phyloP scores from a whole-genome alignment of 2,797 vertebrate genomes.

The Orestias chungarensis region DNA sequence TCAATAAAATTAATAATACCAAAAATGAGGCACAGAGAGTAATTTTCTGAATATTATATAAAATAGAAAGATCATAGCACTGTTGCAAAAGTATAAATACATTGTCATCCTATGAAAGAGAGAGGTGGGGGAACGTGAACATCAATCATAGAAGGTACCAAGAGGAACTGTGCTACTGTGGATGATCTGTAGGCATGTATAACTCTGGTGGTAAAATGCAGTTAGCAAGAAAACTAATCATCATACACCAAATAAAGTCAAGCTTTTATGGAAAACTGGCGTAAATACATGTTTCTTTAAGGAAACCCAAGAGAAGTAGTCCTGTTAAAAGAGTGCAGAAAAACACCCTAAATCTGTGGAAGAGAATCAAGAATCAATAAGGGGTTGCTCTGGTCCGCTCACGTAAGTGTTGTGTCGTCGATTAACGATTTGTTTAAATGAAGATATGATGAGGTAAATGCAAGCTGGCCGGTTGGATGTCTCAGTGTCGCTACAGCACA shows the following conservation, averaged over 20 bases:
- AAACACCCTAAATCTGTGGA: not conserved
- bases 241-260: not conserved
- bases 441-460: too few species aligned
- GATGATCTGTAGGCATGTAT: not conserved
- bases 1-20: too few species aligned
- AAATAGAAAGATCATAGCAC: not conserved
- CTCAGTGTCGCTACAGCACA: too few species aligned
- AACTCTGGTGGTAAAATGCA: not conserved
- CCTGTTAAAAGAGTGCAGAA: not conserved
- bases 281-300: not conserved
- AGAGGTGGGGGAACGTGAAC: too few species aligned
- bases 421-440: too few species aligned
- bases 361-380: too few species aligned
- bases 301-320: not conserved
- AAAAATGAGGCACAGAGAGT: too few species aligned
- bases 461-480: too few species aligned
- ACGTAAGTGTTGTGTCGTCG: too few species aligned
- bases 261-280: not conserved
- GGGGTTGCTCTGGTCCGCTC: not conserved
- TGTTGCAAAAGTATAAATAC: not conserved
- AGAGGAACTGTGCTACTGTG: too few species aligned
- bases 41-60: not conserved
- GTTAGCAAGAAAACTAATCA: not conserved
- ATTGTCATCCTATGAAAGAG: too few species aligned
- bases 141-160: too few species aligned